phyloP scores from a whole-genome alignment of 2,888 invertebrate species.

The Branchipolynoe longqiensis region DNA sequence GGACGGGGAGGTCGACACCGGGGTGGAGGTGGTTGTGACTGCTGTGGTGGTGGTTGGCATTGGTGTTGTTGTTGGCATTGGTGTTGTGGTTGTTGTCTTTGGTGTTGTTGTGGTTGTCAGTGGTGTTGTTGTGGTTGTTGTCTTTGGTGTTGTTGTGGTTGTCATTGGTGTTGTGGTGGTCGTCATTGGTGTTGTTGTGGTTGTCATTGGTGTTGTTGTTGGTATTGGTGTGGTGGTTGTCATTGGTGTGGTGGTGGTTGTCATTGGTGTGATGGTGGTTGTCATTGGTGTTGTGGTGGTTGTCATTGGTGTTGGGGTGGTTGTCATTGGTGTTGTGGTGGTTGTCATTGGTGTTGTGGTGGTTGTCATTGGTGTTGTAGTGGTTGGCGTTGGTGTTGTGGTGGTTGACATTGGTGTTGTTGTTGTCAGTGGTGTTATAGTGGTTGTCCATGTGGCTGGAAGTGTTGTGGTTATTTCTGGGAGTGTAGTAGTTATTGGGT shows the following conservation, averaged over 20 bases:
- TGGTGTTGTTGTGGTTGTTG: background rate
- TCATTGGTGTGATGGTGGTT: background rate
- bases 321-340: background rate
- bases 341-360: constrained; percentile 8
- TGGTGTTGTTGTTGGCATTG: background rate
- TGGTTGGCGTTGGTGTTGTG: background rate
- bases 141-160: background rate
- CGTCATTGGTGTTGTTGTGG: background rate
- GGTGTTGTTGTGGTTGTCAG: background rate
- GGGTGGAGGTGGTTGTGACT: background rate
- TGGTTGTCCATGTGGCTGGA: background rate
- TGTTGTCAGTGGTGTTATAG: too few relatives aligned
- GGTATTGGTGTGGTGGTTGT: background rate
- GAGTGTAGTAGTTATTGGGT: background rate
- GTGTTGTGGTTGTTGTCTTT: background rate
- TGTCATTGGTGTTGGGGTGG: background rate
- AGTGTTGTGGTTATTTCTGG: background rate
- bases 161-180: background rate
- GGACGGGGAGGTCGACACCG: background rate
- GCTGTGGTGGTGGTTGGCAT: background rate
- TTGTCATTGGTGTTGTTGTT: background rate
- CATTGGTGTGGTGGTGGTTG: background rate
- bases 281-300: background rate
- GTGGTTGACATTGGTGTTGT: constrained; percentile 17
- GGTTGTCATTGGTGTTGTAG: background rate